Evolutionary conservation across 2,113 vertebrate genomes (phyloP).

Genomic region (Chaenocephalus aceratus): DNA sequence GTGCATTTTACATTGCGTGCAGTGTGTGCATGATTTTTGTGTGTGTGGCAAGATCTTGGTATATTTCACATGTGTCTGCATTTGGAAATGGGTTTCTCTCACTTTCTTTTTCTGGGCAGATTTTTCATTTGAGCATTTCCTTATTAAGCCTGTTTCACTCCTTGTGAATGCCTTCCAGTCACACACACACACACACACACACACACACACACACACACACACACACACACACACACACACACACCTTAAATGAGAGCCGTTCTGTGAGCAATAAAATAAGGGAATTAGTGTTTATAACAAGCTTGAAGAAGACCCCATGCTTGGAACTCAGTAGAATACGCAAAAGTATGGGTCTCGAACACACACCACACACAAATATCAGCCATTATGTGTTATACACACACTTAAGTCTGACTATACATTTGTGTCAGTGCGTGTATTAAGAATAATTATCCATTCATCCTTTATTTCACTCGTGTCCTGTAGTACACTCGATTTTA

Average conservation of each 20-base stretch:
- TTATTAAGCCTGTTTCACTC: slow-evolving; percentile 64
- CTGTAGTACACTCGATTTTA: slow-evolving; percentile 44
- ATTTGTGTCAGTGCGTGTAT: background rate
- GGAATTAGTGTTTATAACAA: slow-evolving; percentile 69
- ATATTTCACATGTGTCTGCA: slow-evolving; percentile 12
- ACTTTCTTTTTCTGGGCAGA: slow-evolving; percentile 42
- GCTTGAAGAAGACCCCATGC: slow-evolving; percentile 55
- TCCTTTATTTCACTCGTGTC: background rate
- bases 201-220: slow-evolving; percentile 17
- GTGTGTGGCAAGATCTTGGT: slow-evolving; percentile 4
- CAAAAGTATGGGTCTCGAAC: slow-evolving; percentile 13
- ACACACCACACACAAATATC: slow-evolving; percentile 8
- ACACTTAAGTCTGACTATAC: background rate
- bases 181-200: slow-evolving; percentile 22
- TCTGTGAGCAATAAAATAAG: slow-evolving; percentile 62
- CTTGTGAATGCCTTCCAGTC: slow-evolving; percentile 50
- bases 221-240: slow-evolving; percentile 7
- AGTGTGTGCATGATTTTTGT: background rate
- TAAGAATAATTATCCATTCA: slow-evolving; percentile 24
- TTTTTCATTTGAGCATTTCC: slow-evolving; percentile 67
- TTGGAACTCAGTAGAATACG: slow-evolving; percentile 25
- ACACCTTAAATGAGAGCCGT: slow-evolving; percentile 54
- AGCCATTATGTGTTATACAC: slow-evolving; percentile 8
- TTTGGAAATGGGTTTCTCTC: slow-evolving; percentile 29
- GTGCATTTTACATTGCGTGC: background rate